A percentile compares a stretch with the other conserved stretches of the same genome.
These are phyloP conservation scores for Plodia interpunctella DNA, from an alignment of 1,140 invertebrate genomes.

Conservation along the genomic window DNA sequence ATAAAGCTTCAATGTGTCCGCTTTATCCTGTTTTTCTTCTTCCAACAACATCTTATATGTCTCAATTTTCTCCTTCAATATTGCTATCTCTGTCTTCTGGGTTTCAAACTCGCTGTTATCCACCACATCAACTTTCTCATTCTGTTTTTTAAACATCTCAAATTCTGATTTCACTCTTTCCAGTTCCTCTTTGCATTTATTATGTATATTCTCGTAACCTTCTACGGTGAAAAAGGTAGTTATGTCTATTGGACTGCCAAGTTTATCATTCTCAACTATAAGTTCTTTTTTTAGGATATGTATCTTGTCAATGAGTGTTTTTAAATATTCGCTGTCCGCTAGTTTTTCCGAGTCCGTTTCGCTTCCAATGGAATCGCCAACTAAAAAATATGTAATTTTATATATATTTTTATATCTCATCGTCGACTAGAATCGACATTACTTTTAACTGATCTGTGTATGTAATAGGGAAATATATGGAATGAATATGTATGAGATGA, in stretches of 20 bases:
- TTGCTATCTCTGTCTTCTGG: conserved; percentile 79
- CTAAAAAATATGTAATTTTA: conserved; percentile 29
- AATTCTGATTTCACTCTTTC: conserved; percentile 62
- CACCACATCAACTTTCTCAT: conserved; percentile 29
- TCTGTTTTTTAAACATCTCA: conserved; percentile 50
- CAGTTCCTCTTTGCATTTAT: conserved; percentile 64
- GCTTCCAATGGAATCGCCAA: conserved; percentile 39
- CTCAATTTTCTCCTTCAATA: conserved; percentile 80
- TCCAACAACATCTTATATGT: conserved; percentile 50
- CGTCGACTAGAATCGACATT: too few relatives aligned
- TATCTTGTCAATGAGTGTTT: conserved; percentile 77
- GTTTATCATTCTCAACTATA: conserved; percentile 74
- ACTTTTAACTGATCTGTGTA: too few relatives aligned
- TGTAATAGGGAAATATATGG: too few relatives aligned
- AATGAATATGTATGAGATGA: too few relatives aligned
- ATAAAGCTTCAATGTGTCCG: conserved; percentile 79
- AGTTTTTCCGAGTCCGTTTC: conserved; percentile 69
- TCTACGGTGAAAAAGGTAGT: conserved; percentile 71
- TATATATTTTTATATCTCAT: too few relatives aligned
- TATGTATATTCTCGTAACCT: conserved; percentile 57
- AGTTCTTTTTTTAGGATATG: conserved; percentile 78
- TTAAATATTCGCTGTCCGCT: conserved; percentile 66
- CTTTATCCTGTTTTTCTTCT: conserved; percentile 79
- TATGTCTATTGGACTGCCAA: conserved; percentile 76
- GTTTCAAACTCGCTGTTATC: conserved; percentile 64